Evolutionary conservation across 1,140 invertebrate genomes (phyloP).

Genomic region (Drosophila bocki): DNA sequence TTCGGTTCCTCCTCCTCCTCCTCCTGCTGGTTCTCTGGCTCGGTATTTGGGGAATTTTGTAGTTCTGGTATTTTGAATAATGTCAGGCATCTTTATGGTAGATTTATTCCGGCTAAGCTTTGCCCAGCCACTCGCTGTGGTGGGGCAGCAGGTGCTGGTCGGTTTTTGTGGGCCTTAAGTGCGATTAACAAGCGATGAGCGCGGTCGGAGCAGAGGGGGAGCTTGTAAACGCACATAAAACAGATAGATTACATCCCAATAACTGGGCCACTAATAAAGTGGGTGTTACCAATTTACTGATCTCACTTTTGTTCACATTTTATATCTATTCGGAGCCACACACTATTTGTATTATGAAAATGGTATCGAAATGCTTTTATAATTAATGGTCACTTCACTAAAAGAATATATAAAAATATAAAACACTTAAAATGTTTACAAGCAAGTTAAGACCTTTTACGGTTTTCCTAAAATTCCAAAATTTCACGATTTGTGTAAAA

Average conservation of each 20-base stretch:
- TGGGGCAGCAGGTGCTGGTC: conserved; percentile 46
- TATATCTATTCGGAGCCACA: too few species aligned
- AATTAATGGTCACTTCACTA: too few species aligned
- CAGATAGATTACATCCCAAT: conserved; percentile 25
- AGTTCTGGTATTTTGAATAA: conserved; percentile 76
- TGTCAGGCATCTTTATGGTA: conserved; percentile 68
- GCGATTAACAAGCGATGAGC: conserved; percentile 47
- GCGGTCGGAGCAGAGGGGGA: not conserved
- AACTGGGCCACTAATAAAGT: conserved; percentile 3
- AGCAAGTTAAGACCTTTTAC: too few species aligned
- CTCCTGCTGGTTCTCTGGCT: not conserved
- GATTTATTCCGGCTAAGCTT: conserved; percentile 63
- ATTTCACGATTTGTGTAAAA: not conserved
- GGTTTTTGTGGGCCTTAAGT: conserved; percentile 36
- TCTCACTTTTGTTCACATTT: not conserved
- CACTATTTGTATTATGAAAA: not conserved
- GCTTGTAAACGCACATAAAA: conserved; percentile 10
- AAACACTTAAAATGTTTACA: too few species aligned
- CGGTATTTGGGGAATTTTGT: conserved; percentile 69
- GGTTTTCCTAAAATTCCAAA: not conserved
- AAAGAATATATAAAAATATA: too few species aligned
- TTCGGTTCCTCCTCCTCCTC: conserved; percentile 31
- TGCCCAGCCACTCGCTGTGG: conserved; percentile 17
- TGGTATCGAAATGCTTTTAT: not conserved
- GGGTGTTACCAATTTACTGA: conserved; percentile 3